Conservation (phyloP, 2,888 invertebrate genomes). For the Synergus itoensis region DNA sequence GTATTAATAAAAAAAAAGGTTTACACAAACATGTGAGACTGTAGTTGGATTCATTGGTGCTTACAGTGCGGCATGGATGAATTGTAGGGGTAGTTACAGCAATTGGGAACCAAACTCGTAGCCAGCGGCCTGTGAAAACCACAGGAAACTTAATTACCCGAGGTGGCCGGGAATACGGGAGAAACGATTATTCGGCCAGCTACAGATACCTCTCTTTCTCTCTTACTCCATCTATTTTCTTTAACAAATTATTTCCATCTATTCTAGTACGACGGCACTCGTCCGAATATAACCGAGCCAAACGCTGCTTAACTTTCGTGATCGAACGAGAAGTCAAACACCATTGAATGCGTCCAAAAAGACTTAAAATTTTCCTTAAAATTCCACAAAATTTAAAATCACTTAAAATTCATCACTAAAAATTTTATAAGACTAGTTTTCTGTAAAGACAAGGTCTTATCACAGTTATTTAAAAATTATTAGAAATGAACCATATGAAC, state of each 20-base stretch:
- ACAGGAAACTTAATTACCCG: constrained; percentile 68
- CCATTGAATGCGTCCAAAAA: too few relatives aligned
- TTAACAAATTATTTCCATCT: not conserved
- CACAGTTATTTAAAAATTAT: too few relatives aligned
- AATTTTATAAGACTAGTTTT: too few relatives aligned
- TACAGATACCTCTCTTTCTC: not conserved
- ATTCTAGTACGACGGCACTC: too few relatives aligned
- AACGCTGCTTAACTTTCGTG: too few relatives aligned
- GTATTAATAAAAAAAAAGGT: constrained; percentile 15
- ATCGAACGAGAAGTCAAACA: too few relatives aligned
- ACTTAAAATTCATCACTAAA: too few relatives aligned
- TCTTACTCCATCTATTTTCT: constrained; percentile 4
- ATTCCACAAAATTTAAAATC: too few relatives aligned
- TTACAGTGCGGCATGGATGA: constrained; percentile 13
- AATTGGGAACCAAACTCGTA: constrained; percentile 63
- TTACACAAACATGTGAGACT: not conserved
- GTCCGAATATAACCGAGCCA: too few relatives aligned
- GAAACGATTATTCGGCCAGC: constrained; percentile 51
- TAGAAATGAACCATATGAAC: too few relatives aligned
- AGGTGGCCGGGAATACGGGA: constrained; percentile 52
- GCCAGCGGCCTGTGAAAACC: constrained; percentile 64
- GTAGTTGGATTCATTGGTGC: constrained; percentile 6
- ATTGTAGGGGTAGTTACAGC: constrained; percentile 59
- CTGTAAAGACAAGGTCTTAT: too few relatives aligned
- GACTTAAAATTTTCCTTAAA: too few relatives aligned